Base-by-base conservation (phyloP, 2,797 vertebrate genomes). In the Momotus momota region DNA sequence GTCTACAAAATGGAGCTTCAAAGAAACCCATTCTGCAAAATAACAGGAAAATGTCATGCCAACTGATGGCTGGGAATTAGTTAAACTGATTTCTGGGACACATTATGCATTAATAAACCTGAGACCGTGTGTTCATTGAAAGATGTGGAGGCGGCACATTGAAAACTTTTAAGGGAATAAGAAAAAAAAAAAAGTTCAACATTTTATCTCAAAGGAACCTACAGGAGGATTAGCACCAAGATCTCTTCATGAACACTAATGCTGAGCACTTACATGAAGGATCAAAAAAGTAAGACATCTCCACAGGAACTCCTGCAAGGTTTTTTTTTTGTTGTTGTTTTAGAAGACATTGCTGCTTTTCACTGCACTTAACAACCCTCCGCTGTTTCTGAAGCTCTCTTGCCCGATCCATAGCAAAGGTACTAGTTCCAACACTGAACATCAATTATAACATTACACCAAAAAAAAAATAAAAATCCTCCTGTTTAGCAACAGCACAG, bases 81-180 rank as follows among this genome's bases (percentile, higher is more conserved):
- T 85, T 86, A 81, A 83, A 81, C 46, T 79, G 70, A 96, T 96
- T 83, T 94, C 80, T 90, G 73, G 55, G 69, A 83, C 48, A 89
- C 10, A 15, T 83, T 65, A 51, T 51, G 65, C 61, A 73, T 94
- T 90, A 88, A 80, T 65, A 83, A 91, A 72, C 69, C 46, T 49
- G 35, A 89, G 54, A 66, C 25, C 15, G 8, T 66, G 27, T 48
- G 27, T 75, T 91, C 81, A 70, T 12, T 86, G 62, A 66, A 94
- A 69, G 52, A 83, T 35, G 54, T 25, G 69, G 86, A 81, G 91
- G 80, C 79, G 58, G 66, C 35, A 93, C 16, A 7, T 65, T 89
- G 86, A 87, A 81, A 93, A 64, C 62, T 73, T 95, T 55, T 61
- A 70, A 64, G 41, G 40, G 51, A 94, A 40, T 29, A 17, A 51